Conservation (phyloP, 2,113 vertebrate species). For the Phainopepla nitens region DNA sequence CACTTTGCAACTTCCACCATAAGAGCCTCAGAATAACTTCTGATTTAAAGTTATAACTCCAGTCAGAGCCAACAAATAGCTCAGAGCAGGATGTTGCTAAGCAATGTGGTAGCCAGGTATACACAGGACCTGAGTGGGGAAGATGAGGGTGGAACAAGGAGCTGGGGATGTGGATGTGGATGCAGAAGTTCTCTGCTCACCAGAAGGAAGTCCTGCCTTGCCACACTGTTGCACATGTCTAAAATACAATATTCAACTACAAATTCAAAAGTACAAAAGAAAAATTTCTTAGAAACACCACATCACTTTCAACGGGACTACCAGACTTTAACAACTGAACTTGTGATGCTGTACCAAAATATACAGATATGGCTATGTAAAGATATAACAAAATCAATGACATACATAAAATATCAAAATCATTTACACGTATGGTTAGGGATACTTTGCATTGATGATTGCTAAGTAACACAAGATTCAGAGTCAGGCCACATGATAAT, state of each 20-base stretch:
- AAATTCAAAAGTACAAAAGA: not conserved
- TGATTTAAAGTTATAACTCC: not conserved
- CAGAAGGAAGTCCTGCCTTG: not conserved
- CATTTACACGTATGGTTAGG: not conserved
- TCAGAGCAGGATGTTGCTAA: not conserved
- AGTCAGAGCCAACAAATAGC: not conserved
- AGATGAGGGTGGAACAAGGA: not conserved
- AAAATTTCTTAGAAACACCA: not conserved
- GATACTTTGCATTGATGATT: not conserved
- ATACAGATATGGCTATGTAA: not conserved
- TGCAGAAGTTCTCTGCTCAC: not conserved
- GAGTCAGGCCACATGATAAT: not conserved
- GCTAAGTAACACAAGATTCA: not conserved
- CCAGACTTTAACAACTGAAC: not conserved
- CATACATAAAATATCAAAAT: not conserved
- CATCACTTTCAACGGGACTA: not conserved
- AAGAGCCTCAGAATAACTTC: not conserved
- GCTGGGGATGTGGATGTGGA: not conserved
- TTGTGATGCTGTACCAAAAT: not conserved
- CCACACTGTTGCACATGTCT: rapidly evolving
- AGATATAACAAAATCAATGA: not conserved
- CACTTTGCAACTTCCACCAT: not conserved
- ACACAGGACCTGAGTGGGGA: not conserved
- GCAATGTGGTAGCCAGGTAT: not conserved
- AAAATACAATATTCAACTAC: not conserved